Base-by-base conservation (phyloP, 2,113 vertebrate genomes). In the Anolis sagrei region DNA sequence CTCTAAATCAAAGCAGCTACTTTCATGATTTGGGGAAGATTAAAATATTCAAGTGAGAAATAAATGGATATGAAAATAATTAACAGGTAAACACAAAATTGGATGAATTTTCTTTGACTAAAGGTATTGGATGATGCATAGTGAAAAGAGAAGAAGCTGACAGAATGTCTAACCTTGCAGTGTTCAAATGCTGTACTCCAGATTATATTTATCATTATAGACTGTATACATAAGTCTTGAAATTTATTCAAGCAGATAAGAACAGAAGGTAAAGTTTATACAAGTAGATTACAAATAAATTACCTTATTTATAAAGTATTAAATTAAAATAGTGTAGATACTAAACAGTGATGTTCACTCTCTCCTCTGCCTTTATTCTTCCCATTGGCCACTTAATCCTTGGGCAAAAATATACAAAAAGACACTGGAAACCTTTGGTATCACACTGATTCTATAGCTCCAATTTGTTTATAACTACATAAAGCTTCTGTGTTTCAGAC, bases 51-150 rank as follows among this genome's bases (percentile, higher is more conserved):
- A 86, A 54, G 21, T 68, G 80, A 73, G 9, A 89, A 44, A 74
- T 88, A 91, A 89, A 88, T 76, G 69, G 76, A 89, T 92, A 83
- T 92, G 80, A 14, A 87, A 92, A 29, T 82, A 64, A 73, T 84
- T 89, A 89, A 89, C 89, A 8, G 89, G 79, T 9, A 86, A 77
- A 78, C 34, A 66, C 11, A 89, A 76, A 76, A n/a, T 27, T 49
- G 48, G 44, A 27, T 6, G 39, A 7, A 39, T 39, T 44, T 74
- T 74, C 36, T 36, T 74, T 25, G 19, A 74, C 5, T 44, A 44
- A 44, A 44, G 39, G 39, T 44, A 44, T 6, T 21, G 25, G 51
- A 23, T n/a, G 23, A 34, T 61, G 2, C 19, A 23, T 25, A 39
- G 76, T 25, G 13, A 34, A 80, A 48, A 66, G 16, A 16, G 36